These are phyloP conservation scores for Alectoris magna DNA, from an alignment of 2,797 vertebrate genomes.

Conservation along the genomic window DNA sequence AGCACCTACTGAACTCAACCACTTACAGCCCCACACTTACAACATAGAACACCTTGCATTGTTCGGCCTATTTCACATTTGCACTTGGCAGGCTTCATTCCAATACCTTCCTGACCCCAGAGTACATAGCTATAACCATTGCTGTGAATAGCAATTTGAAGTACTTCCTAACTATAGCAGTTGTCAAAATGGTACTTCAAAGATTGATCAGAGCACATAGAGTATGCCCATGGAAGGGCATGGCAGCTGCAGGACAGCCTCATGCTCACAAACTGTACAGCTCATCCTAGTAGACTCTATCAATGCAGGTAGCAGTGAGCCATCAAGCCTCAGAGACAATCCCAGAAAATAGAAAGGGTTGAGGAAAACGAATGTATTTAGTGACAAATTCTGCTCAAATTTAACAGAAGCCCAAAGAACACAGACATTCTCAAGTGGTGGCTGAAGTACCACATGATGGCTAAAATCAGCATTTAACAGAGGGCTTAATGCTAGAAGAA, in stretches of 20 bases:
- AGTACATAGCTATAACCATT: accelerated
- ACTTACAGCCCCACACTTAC: background rate
- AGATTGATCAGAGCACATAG: background rate
- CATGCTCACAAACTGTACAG: background rate
- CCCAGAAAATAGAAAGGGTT: background rate
- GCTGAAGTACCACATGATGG: background rate
- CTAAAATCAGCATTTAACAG: background rate
- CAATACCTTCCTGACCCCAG: background rate
- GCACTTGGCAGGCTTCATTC: background rate
- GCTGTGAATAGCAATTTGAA: background rate
- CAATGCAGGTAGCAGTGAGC: background rate
- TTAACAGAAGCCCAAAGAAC: background rate
- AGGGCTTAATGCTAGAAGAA: background rate
- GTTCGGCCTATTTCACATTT: background rate
- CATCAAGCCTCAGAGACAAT: background rate
- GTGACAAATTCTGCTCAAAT: background rate
- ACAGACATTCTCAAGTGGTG: background rate
- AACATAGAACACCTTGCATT: background rate
- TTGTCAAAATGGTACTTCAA: background rate
- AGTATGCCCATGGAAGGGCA: background rate
- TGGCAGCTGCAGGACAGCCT: background rate
- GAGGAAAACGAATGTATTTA: background rate
- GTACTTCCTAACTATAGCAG: background rate
- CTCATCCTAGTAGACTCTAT: background rate
- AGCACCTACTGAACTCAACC: background rate